Evolutionary conservation across 2,113 vertebrate genomes (phyloP), one percentile per base, ranked within the genome.

Genomic region (Sterrhoptilus dennistouni): DNA sequence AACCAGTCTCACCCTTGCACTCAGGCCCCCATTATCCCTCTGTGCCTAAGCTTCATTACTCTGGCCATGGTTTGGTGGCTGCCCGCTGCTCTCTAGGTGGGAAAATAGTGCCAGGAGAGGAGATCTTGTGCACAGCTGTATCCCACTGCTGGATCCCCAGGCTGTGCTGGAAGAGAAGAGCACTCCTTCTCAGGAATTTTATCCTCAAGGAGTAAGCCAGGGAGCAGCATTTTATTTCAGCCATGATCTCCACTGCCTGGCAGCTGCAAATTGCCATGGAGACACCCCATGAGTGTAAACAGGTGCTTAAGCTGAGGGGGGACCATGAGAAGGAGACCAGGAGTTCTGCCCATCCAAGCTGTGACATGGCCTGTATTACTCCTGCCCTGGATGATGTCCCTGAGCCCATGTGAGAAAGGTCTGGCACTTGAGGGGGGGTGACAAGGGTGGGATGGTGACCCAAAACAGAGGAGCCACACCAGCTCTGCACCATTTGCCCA

Each of bases 331-430:
- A 44, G 22, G 7, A 45, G 35, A 36, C 6, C 12, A 38, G 29
- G 6, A 38, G 70, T n/a, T 52, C 64, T 83, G 42, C 14, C 33
- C 35, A 29, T 28, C 54, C 0, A 0, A 77, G 23, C 6, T 60
- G 56, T 80, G 63, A 23, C 3, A 4, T 8, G 27, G 53, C 33
- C 38, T 42, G 11, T 4, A 3, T 31, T 84, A 16, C 25, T 6
- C 10, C 53, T 74, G 40, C 9, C 20, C 57, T 76, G 23, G 35
- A 12, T 42, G 40, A 23, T 28, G 22, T 56, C 19, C 65, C 53
- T 63, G 45, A 27, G 29, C 23, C 18, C 16, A 47, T 0, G 0
- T 0, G 5, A 64, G 22, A 38, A 59, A 57, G 20, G 2, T 52
- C 60, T 87, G 59, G 18, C 35, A 35, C 25, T 36, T 29, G 23